Conservation (phyloP, 64 coral and sea anemone genomes). For the Hydrozoanthus tunicans region DNA sequence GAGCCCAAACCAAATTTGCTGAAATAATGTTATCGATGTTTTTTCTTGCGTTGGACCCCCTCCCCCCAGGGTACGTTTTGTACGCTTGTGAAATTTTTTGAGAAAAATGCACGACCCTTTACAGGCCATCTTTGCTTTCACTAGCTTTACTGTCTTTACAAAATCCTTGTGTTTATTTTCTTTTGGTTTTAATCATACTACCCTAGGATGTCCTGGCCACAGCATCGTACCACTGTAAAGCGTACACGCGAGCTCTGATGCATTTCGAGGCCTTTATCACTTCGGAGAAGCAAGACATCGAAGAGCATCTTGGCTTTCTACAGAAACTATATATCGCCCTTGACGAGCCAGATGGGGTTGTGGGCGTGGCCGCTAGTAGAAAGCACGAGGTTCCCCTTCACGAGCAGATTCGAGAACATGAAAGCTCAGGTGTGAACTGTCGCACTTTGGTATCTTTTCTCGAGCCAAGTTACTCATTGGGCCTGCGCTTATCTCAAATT, state of each 20-base stretch:
- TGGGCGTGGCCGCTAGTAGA: slow-evolving; percentile 89
- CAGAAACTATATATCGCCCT: slow-evolving; percentile 92
- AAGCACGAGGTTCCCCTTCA: slow-evolving; percentile 77
- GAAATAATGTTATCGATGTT: no score
- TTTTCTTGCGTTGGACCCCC: no score
- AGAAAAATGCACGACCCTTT: no score
- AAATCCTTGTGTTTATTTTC: not conserved
- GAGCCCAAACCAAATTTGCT: no score
- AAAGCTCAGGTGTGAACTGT: slow-evolving; percentile 74
- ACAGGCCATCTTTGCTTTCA: not conserved
- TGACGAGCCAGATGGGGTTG: slow-evolving; percentile 92
- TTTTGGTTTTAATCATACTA: not conserved
- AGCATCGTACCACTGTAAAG: slow-evolving; percentile 96
- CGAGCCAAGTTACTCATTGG: no score
- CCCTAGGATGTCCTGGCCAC: slow-evolving; percentile 78
- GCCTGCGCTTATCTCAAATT: no score
- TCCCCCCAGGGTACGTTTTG: no score
- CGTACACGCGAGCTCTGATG: slow-evolving; percentile 94
- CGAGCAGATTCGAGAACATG: slow-evolving; percentile 94
- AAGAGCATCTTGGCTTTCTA: slow-evolving; percentile 80
- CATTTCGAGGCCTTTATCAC: slow-evolving; percentile 95
- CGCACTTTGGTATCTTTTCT: no score
- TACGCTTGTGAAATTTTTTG: no score
- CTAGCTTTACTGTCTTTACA: not conserved
- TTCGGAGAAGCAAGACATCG: slow-evolving; percentile 70